Conservation (phyloP, 2,888 invertebrate species). For the Siphlonurus alternatus region DNA sequence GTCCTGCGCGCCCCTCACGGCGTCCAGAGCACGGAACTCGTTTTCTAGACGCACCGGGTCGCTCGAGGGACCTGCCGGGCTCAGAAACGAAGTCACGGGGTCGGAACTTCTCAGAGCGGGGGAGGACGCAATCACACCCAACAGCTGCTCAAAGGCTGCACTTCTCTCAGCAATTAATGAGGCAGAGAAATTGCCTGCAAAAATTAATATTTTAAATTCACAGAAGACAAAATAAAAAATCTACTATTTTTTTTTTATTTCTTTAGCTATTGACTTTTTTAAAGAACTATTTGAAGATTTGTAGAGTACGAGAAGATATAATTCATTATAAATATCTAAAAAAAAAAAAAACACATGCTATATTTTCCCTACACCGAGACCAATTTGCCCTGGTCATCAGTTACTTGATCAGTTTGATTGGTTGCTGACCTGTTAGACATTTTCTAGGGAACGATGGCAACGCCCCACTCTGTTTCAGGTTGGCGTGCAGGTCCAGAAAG, state of each 20-base stretch:
- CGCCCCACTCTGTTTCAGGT: constrained; percentile 30
- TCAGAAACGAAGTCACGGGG: not conserved
- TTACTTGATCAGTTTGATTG: too few relatives aligned
- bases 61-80: constrained; percentile 15
- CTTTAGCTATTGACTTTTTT: too few relatives aligned
- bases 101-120: not conserved
- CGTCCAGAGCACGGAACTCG: constrained; percentile 46
- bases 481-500: constrained; percentile 44
- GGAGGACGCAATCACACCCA: not conserved
- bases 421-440: not conserved
- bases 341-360: too few relatives aligned
- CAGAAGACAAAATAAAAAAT: constrained; percentile 22
- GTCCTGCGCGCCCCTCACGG: constrained; percentile 42
- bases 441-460: not conserved
- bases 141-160: constrained; percentile 12
- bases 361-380: too few relatives aligned
- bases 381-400: too few relatives aligned
- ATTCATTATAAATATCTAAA: too few relatives aligned
- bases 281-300: too few relatives aligned
- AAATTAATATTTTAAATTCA: too few relatives aligned
- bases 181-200: constrained; percentile 53
- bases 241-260: too few relatives aligned
- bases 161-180: constrained; percentile 46
- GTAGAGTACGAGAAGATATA: too few relatives aligned
- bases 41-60: constrained; percentile 48